A percentile compares a stretch with the other conserved stretches of the same genome.
These are phyloP conservation scores for Nasonia giraulti DNA, from an alignment of 1,140 invertebrate genomes.

Conservation along the genomic window DNA sequence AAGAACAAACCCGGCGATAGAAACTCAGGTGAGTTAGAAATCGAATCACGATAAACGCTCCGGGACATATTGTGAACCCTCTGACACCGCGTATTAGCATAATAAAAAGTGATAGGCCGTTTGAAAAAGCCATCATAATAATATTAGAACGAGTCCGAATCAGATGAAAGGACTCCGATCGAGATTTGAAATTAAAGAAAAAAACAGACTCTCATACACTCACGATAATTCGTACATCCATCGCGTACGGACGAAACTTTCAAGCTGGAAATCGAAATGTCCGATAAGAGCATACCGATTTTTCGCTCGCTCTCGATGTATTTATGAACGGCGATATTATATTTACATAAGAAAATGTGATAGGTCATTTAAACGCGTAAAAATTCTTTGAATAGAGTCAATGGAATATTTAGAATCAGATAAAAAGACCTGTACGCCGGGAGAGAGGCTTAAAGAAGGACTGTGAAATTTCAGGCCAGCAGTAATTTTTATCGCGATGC, in stretches of 20 bases:
- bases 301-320: background rate
- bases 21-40: background rate
- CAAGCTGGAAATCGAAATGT: background rate
- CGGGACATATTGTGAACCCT: too few species aligned
- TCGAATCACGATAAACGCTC: background rate
- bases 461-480: background rate
- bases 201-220: background rate
- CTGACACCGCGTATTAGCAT: background rate
- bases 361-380: background rate
- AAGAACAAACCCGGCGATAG: background rate
- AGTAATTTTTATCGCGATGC: conserved; percentile 25
- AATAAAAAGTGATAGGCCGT: background rate
- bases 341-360: conserved; percentile 3
- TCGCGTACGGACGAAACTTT: background rate
- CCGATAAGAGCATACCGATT: background rate
- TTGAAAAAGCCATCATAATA: background rate
- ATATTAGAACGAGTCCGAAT: too few species aligned
- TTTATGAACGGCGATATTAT: background rate
- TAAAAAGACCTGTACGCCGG: background rate
- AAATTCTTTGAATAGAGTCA: background rate
- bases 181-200: background rate
- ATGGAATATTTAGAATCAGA: conserved; percentile 25
- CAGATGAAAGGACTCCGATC: background rate
- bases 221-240: background rate
- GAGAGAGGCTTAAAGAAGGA: background rate